Evolutionary conservation across 2,888 invertebrate species (phyloP).

Genomic region (Hyppa rectilinea): DNA sequence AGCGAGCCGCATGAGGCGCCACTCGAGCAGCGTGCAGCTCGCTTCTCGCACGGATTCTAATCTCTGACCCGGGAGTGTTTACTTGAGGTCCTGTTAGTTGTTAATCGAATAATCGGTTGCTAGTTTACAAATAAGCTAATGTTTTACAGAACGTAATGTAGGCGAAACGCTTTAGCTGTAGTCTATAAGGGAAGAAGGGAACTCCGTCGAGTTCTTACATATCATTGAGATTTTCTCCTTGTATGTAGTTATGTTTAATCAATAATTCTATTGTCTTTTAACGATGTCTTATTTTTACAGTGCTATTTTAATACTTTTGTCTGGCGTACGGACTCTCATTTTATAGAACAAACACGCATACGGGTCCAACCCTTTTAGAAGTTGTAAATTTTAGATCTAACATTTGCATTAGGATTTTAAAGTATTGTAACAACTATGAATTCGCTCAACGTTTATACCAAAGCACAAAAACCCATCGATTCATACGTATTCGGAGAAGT

Average conservation of each 20-base stretch:
- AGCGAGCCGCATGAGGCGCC: conserved; percentile 9
- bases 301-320: conserved; percentile 80
- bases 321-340: conserved; percentile 78
- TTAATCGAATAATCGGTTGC: conserved; percentile 78
- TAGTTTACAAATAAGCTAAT: conserved; percentile 80
- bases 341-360: conserved; percentile 87
- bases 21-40: conserved; percentile 57
- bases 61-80: conserved; percentile 53
- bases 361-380: conserved; percentile 90
- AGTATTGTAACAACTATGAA: conserved; percentile 86
- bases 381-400: conserved; percentile 88
- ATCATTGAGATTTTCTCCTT: conserved; percentile 90
- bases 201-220: conserved; percentile 89
- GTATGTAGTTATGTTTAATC: conserved; percentile 82
- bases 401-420: conserved; percentile 88
- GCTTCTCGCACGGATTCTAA: conserved; percentile 69
- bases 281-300: conserved; percentile 82
- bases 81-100: conserved; percentile 60
- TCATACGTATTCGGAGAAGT: conserved; percentile 87
- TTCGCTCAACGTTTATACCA: conserved; percentile 91
- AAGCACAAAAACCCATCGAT: conserved; percentile 91
- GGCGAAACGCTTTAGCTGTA: conserved; percentile 88
- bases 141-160: conserved; percentile 84
- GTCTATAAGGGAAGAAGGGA: conserved; percentile 85
- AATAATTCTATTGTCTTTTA: conserved; percentile 76